Evolutionary conservation across 2,888 invertebrate species (phyloP).

Genomic region (Phengaris arion): DNA sequence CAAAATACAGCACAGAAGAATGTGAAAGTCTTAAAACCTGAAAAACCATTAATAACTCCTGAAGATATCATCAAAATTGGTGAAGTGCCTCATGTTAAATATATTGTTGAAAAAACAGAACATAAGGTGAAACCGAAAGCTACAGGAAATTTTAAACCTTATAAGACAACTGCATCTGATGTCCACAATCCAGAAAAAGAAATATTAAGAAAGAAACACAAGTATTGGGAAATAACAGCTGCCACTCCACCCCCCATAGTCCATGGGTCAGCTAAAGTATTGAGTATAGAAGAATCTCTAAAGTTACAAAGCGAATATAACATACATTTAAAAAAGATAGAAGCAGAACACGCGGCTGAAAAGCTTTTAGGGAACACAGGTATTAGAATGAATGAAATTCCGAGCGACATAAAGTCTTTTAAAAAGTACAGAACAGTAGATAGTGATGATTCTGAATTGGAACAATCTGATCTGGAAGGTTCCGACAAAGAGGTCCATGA

Average conservation of each 20-base stretch:
- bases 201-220: constrained; percentile 67
- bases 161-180: constrained; percentile 77
- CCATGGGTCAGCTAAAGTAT: constrained; percentile 73
- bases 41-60: constrained; percentile 71
- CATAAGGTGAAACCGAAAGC: constrained; percentile 53
- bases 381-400: constrained; percentile 58
- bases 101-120: constrained; percentile 76
- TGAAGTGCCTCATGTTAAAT: constrained; percentile 72
- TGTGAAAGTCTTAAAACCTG: constrained; percentile 63
- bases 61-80: constrained; percentile 73
- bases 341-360: constrained; percentile 78
- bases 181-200: constrained; percentile 79
- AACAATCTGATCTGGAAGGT: constrained; percentile 62
- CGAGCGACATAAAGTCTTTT: constrained; percentile 55
- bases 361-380: constrained; percentile 66
- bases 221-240: constrained; percentile 81
- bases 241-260: constrained; percentile 81
- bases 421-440: constrained; percentile 61
- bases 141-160: constrained; percentile 76
- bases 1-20: constrained; percentile 74
- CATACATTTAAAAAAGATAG: constrained; percentile 67
- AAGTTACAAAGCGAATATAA: constrained; percentile 76
- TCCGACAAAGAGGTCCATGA: constrained; percentile 79
- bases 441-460: constrained; percentile 57
- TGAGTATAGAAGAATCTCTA: constrained; percentile 79